Conservation (phyloP, 2,113 vertebrate genomes). For the Ageneiosus marmoratus region DNA sequence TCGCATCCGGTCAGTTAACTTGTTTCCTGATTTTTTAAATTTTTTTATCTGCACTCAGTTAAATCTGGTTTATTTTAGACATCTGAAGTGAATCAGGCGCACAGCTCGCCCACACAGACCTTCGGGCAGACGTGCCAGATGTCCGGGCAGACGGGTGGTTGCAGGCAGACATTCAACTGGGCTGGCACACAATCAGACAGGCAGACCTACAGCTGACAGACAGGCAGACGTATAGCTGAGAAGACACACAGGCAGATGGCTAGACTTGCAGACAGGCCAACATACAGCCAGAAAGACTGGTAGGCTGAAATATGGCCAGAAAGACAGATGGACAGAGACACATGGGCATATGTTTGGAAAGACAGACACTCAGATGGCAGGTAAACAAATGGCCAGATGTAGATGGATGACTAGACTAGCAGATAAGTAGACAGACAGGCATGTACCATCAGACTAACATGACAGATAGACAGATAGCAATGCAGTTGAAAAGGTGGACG, state of each 20-base stretch:
- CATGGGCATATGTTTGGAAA: background rate
- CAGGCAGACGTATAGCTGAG: background rate
- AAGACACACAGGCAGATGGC: background rate
- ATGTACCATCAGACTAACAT: background rate
- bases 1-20: background rate
- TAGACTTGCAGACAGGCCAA: background rate
- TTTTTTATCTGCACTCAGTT: background rate
- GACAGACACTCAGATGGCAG: background rate
- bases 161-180: background rate
- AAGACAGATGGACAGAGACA: background rate
- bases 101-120: background rate
- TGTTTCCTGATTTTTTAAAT: background rate
- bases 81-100: background rate
- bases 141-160: no score
- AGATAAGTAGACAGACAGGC: background rate
- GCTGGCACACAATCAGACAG: no score
- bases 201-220: background rate
- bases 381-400: background rate
- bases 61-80: background rate
- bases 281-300: background rate
- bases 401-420: background rate
- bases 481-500: background rate
- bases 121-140: no score
- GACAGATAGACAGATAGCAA: background rate
- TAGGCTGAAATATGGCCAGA: background rate